Conservation (phyloP, 2,113 vertebrate species). For the Brienomyrus longianalis region DNA sequence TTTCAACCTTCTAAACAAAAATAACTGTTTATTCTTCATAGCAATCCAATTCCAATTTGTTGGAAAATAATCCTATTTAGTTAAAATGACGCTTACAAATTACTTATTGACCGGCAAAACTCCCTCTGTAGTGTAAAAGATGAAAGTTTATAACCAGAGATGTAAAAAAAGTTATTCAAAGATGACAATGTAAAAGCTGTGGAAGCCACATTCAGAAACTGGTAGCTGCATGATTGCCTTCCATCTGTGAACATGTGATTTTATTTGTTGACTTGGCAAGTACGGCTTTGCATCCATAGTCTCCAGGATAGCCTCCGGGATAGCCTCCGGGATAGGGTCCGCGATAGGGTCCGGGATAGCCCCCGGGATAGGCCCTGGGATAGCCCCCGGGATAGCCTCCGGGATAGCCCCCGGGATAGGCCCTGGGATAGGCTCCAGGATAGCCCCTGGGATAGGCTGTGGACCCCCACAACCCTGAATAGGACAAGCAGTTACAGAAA, state of each 20-base stretch:
- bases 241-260: neutral
- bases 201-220: neutral
- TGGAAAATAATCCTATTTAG: neutral
- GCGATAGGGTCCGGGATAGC: too few relatives aligned
- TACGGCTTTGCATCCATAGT: too few relatives aligned
- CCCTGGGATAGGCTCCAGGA: too few relatives aligned
- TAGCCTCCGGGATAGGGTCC: too few relatives aligned
- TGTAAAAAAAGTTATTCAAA: neutral
- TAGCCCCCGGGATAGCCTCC: rapidly evolving
- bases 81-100: neutral
- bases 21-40: neutral
- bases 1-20: neutral
- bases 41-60: neutral
- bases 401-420: too few relatives aligned
- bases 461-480: too few relatives aligned
- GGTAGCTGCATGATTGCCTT: neutral
- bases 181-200: neutral
- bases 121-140: neutral
- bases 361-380: rapidly evolving
- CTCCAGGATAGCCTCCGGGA: too few relatives aligned
- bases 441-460: too few relatives aligned
- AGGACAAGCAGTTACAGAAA: too few relatives aligned
- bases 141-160: neutral
- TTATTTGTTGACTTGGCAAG: too few relatives aligned
- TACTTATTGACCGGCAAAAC: neutral